Evolutionary conservation across 1,140 invertebrate genomes (phyloP).

Genomic region (Ectropis grisescens): DNA sequence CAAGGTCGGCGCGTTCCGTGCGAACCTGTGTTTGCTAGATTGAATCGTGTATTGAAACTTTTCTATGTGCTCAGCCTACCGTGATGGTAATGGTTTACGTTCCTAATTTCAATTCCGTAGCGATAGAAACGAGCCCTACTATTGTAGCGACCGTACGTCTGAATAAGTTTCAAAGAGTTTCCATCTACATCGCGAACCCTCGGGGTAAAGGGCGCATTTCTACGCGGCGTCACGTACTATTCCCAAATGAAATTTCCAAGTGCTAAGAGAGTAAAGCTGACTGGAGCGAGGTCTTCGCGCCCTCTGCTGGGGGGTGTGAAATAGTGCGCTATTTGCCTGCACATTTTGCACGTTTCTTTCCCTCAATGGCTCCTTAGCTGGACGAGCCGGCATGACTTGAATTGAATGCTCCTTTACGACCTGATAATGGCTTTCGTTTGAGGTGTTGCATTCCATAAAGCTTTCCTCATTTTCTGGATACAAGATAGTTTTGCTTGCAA

Average conservation of each 20-base stretch:
- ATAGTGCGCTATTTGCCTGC: slow-evolving; percentile 24
- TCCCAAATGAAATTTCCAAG: slow-evolving; percentile 51
- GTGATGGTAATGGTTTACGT: slow-evolving; percentile 27
- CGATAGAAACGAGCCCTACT: slow-evolving; percentile 34
- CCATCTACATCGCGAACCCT: slow-evolving; percentile 27
- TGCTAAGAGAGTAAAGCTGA: slow-evolving; percentile 22
- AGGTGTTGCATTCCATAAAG: too few relatives aligned
- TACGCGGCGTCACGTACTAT: slow-evolving; percentile 40
- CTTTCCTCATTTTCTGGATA: too few relatives aligned
- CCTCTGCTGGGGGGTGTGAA: slow-evolving; percentile 15
- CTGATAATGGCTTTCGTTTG: too few relatives aligned
- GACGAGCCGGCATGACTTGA: slow-evolving; percentile 10
- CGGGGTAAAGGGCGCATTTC: slow-evolving; percentile 38
- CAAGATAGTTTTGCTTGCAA: too few relatives aligned
- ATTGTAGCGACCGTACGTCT: slow-evolving; percentile 29
- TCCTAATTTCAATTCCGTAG: slow-evolving; percentile 45
- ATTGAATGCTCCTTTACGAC: too few relatives aligned
- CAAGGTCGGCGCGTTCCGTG: slow-evolving; percentile 16
- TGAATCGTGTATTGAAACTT: slow-evolving; percentile 28
- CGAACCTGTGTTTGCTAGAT: slow-evolving; percentile 22
- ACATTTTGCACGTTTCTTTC: slow-evolving; percentile 16
- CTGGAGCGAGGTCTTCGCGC: slow-evolving; percentile 13
- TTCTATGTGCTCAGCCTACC: slow-evolving; percentile 32
- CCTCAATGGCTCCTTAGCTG: slow-evolving; percentile 10
- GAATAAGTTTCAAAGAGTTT: slow-evolving; percentile 31